Evolutionary conservation across 2,113 vertebrate genomes (phyloP).

Genomic region (Notiomystis cincta): DNA sequence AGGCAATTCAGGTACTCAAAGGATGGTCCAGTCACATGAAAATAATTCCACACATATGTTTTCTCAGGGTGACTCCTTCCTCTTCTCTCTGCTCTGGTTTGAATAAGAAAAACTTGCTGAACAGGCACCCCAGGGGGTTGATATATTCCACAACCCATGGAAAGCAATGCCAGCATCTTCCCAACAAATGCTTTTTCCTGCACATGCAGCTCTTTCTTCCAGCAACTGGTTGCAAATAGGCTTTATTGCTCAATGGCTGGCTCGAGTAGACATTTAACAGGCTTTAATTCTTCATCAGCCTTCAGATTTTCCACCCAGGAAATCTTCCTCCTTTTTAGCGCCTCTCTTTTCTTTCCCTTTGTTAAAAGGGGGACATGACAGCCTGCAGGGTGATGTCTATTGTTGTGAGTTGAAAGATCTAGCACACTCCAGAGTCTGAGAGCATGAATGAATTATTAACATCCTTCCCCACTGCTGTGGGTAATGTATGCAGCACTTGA

Average conservation of each 20-base stretch:
- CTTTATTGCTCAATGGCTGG: slow-evolving; percentile 29
- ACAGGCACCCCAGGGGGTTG: not conserved
- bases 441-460: slow-evolving; percentile 65
- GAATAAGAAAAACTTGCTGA: not conserved
- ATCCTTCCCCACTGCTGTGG: slow-evolving; percentile 28
- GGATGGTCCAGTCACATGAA: not conserved
- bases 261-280: slow-evolving; percentile 16
- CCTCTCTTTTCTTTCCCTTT: not conserved
- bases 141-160: not conserved
- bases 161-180: slow-evolving; percentile 9
- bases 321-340: slow-evolving; percentile 14
- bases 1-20: not conserved
- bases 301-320: slow-evolving; percentile 39
- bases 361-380: slow-evolving; percentile 40
- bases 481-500: slow-evolving; percentile 55
- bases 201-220: not conserved
- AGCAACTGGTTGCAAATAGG: not conserved
- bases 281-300: slow-evolving; percentile 56
- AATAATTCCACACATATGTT: not conserved
- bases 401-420: slow-evolving; percentile 60
- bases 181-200: slow-evolving; percentile 1
- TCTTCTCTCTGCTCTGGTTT: not conserved
- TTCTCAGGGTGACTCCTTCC: not conserved
- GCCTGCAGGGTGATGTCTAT: slow-evolving; percentile 47
- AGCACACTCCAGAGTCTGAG: slow-evolving; percentile 32